A percentile compares a stretch with the other conserved stretches of the same genome.
These are phyloP conservation scores for Turdus rufiventris DNA, from an alignment of 2,113 vertebrate species.

Conservation along the genomic window DNA sequence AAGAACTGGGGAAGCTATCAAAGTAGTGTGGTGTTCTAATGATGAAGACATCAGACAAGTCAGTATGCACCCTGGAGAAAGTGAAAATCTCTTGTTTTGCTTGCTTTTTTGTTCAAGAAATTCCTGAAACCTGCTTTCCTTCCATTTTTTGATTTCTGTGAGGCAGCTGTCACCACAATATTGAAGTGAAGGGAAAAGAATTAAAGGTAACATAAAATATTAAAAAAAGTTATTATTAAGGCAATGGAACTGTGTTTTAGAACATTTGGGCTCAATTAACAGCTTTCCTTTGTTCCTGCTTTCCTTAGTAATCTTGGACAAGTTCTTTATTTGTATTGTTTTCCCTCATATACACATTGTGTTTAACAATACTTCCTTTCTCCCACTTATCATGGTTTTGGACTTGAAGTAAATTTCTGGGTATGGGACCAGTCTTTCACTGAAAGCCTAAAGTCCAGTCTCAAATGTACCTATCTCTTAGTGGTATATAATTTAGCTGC, in stretches of 20 bases:
- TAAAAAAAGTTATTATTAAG: not conserved
- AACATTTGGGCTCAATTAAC: not conserved
- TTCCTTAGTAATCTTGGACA: not conserved
- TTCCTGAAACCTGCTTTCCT: not conserved
- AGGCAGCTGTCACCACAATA: not conserved
- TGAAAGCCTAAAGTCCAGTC: not conserved
- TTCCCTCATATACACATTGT: not conserved
- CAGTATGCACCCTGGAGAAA: not conserved
- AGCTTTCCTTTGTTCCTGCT: not conserved
- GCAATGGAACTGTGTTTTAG: not conserved
- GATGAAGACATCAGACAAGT: not conserved
- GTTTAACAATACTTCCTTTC: not conserved
- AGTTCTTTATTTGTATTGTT: not conserved
- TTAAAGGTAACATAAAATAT: not conserved
- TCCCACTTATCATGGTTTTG: not conserved
- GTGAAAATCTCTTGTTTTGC: not conserved
- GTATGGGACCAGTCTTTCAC: not conserved
- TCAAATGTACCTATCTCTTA: not conserved
- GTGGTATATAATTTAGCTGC: not conserved
- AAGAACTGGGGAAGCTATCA: not conserved
- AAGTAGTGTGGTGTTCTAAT: not conserved
- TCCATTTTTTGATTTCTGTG: not conserved
- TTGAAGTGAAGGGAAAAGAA: not conserved
- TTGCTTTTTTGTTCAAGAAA: not conserved
- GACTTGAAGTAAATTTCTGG: not conserved